Evolutionary conservation across 2,113 vertebrate species (phyloP), one percentile per base, ranked within the genome.

Genomic region (Trichechus manatus): DNA sequence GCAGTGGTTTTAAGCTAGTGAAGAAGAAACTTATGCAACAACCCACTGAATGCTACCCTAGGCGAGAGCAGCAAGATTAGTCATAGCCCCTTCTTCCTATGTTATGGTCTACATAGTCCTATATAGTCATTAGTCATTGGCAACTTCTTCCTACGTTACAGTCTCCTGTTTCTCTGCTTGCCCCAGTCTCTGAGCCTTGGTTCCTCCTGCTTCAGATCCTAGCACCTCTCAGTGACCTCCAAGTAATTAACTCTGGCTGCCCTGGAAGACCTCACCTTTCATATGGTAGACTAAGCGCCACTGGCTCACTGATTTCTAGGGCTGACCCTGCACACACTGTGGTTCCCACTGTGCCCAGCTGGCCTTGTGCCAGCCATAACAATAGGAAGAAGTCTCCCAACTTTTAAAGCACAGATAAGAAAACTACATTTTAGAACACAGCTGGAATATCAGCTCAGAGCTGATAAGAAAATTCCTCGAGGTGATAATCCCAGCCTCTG

Each of bases 391-490:
- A 25, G 1, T n/a, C 80, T 93, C 75, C 47, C 50, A 36, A 33
- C 8, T 96, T 95, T 63, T 75, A 61, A 93, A 36, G 20, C 63
- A 23, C 4, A 53, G 10, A 22, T 50, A n/a, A 68, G 22, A 96
- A 70, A 90, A 91, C 56, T 81, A 63, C 81, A 89, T 85, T 89
- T 83, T 23, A 95, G 36, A 89, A 93, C 59, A 88, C 68, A 94
- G 61, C 42, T 56, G 29, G 39, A 59, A 36, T 68, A 86, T 53
- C 83, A 75, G 47, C 86, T 91, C 63, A 66, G 36, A 72, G 72
- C 53, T 78, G 86, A 75, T 79, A 77, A 93, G 33, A 53, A 89
- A 47, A 89, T 72, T 50, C 91, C 86, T 83, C 19, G 1, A 89
- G 36, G n/a, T 77, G 36, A 84, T 88, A 27, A 93, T 77, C 50